Base-by-base conservation (phyloP, 2,797 vertebrate species). In the Pangasius macronema region DNA sequence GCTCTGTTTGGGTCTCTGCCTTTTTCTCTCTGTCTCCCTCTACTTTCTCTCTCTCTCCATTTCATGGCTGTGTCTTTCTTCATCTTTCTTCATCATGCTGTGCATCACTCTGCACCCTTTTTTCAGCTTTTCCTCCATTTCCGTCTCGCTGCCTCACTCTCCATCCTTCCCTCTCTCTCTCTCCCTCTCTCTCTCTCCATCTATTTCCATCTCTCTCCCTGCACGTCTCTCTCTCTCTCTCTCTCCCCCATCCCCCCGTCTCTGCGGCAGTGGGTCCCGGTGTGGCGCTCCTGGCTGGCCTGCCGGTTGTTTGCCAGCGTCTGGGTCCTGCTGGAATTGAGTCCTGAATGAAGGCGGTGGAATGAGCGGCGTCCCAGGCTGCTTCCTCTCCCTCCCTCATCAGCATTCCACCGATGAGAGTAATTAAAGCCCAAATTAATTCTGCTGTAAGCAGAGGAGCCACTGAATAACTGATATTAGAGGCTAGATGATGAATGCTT, bases 341-440 rank as follows among this genome's bases (percentile, higher is more conserved):
- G 86, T 98, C 98, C 98, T 98, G 99, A 99, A 99, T 98, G 99
- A 99, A 99, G 98, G 98, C 97, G 96, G 97, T 96, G 97, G 97
- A 98, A 98, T 97, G 97, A 98, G 97, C 82, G 57, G 97, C 97
- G 82, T 99, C 98, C 98, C 98, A 98, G 97, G 98, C 98, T 99
- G 97, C 98, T 96, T 97, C 97, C 97, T 99, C 98, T 97, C 98
- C 97, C 97, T 97, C 97, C 97, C 99, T 99, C 98, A 99, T 99
- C 98, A 99, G 97, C 98, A 99, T 99, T 99, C 98, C 98, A 97
- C 97, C 97, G 97, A 99, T 98, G 97, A 99, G 98, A 99, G 98
- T 99, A 99, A 99, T 99, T 99, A 99, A 99, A 99, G 98, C 97
- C 98, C 97, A 99, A 99, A 99, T 99, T 99, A 99, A 99, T 98